Base-by-base conservation (phyloP, 2,888 invertebrate species). In the Marasmarcha lunaedactyla region DNA sequence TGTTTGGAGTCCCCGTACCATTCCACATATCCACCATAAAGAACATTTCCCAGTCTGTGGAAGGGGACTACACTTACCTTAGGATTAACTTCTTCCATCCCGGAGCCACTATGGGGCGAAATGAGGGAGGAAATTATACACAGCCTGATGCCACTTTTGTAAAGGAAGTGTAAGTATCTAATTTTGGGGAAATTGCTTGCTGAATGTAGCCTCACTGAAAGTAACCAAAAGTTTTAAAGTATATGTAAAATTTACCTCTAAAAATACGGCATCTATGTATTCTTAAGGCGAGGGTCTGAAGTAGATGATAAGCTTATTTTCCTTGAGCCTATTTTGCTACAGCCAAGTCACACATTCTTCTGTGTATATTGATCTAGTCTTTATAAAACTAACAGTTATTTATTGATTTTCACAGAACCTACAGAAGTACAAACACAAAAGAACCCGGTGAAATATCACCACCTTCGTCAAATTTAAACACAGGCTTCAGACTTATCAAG, bases 1-100 rank as follows among this genome's bases (percentile, higher is more conserved):
- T 99, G 52, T 98, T 95, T 84, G 98, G 98, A 43, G 86, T 95
- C 35, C 93, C 98, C 1, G 96, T 97, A 44, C 98, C 99, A 40
- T 99, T 97, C 73, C 99, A 99, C 70, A 99, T 99, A 66, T 97
- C 98, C 2, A 98, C 97, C 4, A 95, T 99, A 40, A 99, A 99
- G 85, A 99, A 99, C 70, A 97, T 98, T 59, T 97, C 97, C 0
- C 96, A 97, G 73, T 97, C 97, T 0, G 95, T 98, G 10, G 99
- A 99, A 78, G 97, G 99, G 3, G 98, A 98, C 72, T 98, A 97
- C 78, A 98, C 98, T 0, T 99, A 99, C 74, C 89, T 99, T 51
- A 90, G 94, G 66, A 93, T 99, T 58, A 99, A 99, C 76, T 99
- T 99, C 74, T 98, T 97, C 79, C 97, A 98, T 74, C 99, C 99